Evolutionary conservation across 2,113 vertebrate species (phyloP).

Genomic region (Mirounga angustirostris): DNA sequence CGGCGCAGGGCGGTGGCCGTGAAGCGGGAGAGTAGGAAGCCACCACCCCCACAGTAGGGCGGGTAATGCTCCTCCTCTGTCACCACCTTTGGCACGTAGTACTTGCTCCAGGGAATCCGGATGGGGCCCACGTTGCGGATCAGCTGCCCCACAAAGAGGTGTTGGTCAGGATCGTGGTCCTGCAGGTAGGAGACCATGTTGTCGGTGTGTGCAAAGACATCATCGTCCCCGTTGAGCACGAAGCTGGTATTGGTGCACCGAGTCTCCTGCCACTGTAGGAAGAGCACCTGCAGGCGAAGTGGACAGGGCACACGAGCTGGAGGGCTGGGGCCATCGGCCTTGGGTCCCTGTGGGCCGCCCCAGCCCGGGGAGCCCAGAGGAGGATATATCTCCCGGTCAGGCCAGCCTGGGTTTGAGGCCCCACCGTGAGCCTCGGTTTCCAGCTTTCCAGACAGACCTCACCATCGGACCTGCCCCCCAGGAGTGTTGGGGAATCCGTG

Average conservation of each 20-base stretch:
- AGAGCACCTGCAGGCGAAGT: conserved; percentile 82
- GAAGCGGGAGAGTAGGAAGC: conserved; percentile 90
- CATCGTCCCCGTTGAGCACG: conserved; percentile 89
- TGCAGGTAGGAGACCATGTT: conserved; percentile 89
- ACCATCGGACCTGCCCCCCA: neutral
- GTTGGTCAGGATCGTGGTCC: conserved; percentile 76
- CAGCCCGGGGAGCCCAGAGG: too few species aligned
- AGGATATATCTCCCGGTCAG: neutral
- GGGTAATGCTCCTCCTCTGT: conserved; percentile 87
- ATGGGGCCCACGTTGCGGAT: conserved; percentile 90
- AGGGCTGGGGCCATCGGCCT: neutral
- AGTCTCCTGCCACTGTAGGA: conserved; percentile 90
- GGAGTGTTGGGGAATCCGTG: accelerated
- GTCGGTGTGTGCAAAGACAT: conserved; percentile 91
- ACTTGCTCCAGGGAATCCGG: conserved; percentile 90
- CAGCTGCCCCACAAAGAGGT: conserved; percentile 91
- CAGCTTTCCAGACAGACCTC: neutral
- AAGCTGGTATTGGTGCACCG: conserved; percentile 88
- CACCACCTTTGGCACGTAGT: conserved; percentile 91
- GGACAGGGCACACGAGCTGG: accelerated
- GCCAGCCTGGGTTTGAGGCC: too few species aligned
- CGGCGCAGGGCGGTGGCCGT: conserved; percentile 86
- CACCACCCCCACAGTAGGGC: conserved; percentile 91
- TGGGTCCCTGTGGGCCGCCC: neutral
- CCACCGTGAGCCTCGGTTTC: neutral